A percentile compares a stretch with the other conserved stretches of the same genome.
Evolutionary conservation across 2,888 invertebrate species (phyloP).

Genomic region (Callosobruchus maculatus): DNA sequence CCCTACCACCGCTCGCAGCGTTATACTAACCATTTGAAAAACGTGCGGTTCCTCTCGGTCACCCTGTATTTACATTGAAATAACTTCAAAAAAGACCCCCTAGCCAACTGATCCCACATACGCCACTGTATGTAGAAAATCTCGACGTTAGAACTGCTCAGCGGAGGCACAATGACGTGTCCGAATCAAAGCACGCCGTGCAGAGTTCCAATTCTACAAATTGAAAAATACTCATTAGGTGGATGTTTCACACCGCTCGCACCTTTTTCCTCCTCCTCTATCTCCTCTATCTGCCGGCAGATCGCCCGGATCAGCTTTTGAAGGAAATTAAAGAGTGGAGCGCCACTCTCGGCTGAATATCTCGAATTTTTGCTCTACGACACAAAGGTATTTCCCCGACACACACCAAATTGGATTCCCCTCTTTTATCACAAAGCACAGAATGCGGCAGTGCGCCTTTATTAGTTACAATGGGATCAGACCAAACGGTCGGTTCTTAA

Average conservation of each 20-base stretch:
- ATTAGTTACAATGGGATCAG: background rate
- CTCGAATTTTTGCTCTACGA: slow-evolving; percentile 36
- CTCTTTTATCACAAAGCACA: background rate
- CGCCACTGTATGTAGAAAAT: slow-evolving; percentile 6
- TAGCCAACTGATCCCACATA: slow-evolving; percentile 1
- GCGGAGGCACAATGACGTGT: slow-evolving; percentile 44
- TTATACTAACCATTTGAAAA: no score
- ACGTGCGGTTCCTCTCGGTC: no score
- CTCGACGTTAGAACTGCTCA: slow-evolving; percentile 5
- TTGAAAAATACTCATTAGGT: slow-evolving; percentile 53
- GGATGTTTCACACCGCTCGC: slow-evolving; percentile 45
- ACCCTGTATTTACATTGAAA: no score
- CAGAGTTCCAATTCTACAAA: slow-evolving; percentile 47
- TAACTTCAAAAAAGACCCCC: background rate
- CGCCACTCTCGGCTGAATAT: slow-evolving; percentile 28
- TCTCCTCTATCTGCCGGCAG: background rate
- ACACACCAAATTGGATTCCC: background rate
- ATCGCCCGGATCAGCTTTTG: slow-evolving; percentile 19
- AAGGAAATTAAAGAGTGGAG: slow-evolving; percentile 38
- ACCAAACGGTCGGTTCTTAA: background rate
- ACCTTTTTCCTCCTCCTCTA: slow-evolving; percentile 14
- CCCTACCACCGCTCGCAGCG: no score
- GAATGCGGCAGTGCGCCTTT: background rate
- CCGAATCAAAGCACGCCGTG: slow-evolving; percentile 42
- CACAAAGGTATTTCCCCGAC: background rate